Evolutionary conservation across 2,113 vertebrate species (phyloP).

Genomic region (Thunnus thynnus): DNA sequence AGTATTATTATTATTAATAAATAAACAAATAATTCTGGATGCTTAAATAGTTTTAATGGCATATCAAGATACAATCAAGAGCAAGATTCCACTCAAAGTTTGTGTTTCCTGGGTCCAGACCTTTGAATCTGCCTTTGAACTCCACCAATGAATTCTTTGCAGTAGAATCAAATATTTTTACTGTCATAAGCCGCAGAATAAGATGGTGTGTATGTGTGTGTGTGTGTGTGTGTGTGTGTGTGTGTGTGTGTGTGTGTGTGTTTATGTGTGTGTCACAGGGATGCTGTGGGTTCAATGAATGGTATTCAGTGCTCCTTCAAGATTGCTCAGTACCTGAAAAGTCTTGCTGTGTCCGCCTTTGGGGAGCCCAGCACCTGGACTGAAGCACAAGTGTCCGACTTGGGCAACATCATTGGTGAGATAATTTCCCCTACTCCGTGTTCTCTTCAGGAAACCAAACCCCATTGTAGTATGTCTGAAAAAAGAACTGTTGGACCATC

Average conservation of each 20-base stretch:
- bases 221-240: conserved; percentile 29
- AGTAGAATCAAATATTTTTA: too few relatives aligned
- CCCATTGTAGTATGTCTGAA: neutral
- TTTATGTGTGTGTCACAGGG: conserved; percentile 62
- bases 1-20: too few relatives aligned
- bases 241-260: conserved; percentile 26
- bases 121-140: too few relatives aligned
- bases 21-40: too few relatives aligned
- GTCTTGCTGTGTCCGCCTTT: conserved; percentile 57
- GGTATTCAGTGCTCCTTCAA: conserved; percentile 54
- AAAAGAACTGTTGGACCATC: neutral
- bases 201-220: neutral
- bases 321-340: conserved; percentile 59
- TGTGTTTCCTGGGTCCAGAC: too few relatives aligned
- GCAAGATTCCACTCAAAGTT: too few relatives aligned
- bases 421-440: neutral
- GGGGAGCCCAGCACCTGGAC: conserved; percentile 71
- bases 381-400: conserved; percentile 59
- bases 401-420: conserved; percentile 79
- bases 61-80: too few relatives aligned
- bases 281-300: conserved; percentile 71
- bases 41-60: too few relatives aligned
- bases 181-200: too few relatives aligned
- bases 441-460: neutral
- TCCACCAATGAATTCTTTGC: too few relatives aligned